These are phyloP conservation scores for Diorhabda sublineata DNA, from an alignment of 1,140 invertebrate species.

Conservation along the genomic window DNA sequence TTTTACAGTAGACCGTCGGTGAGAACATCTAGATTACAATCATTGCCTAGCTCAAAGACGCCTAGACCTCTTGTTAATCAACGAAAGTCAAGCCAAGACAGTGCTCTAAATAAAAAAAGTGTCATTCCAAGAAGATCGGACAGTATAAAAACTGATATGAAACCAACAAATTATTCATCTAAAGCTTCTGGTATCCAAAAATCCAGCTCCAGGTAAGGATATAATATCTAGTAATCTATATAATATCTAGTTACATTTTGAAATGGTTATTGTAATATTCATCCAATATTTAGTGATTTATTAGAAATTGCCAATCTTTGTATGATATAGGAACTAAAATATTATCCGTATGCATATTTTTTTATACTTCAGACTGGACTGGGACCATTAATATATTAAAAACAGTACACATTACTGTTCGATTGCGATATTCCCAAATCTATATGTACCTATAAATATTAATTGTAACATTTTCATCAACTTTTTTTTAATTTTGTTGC, in stretches of 20 bases:
- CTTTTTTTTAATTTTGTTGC: background rate
- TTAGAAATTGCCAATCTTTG: no score
- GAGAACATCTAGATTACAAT: slow-evolving; percentile 10
- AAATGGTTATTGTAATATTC: no score
- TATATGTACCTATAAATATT: no score
- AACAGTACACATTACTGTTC: no score
- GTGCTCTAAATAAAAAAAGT: slow-evolving; percentile 11
- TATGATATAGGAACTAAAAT: no score
- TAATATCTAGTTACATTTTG: background rate
- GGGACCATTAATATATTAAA: no score
- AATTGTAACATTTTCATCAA: no score
- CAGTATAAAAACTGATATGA: slow-evolving; percentile 41
- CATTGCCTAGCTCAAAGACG: background rate
- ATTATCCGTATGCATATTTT: no score
- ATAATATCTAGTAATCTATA: no score
- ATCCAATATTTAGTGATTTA: no score
- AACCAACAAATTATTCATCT: slow-evolving; percentile 8
- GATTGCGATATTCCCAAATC: no score
- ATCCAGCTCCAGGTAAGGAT: slow-evolving; percentile 23
- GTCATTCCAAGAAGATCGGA: slow-evolving; percentile 38
- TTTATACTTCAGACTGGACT: no score
- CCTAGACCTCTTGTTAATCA: slow-evolving; percentile 8
- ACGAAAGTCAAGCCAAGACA: slow-evolving; percentile 10
- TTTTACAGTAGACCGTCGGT: background rate
- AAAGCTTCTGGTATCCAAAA: slow-evolving; percentile 16